Evolutionary conservation across 2,797 vertebrate species (phyloP), one percentile per base, ranked within the genome.

Genomic region (Brotula barbata): DNA sequence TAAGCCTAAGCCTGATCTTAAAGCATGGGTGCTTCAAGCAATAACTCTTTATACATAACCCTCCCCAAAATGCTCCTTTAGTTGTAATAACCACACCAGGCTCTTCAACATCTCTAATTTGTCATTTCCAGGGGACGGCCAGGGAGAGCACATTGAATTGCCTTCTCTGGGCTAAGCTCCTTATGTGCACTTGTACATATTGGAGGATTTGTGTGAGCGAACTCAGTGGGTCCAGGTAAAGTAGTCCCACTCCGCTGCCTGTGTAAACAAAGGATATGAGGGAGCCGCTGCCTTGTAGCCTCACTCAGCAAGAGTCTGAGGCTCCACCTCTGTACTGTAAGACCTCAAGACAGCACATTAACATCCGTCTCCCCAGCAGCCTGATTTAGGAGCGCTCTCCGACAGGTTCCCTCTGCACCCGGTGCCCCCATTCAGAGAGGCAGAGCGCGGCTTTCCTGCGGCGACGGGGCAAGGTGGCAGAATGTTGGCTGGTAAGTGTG

Each of bases 91-190:
- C 88, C 88, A 83, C 87, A 89, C 86, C 87, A 81, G 87, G 84
- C 87, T 91, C 84, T 91, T 92, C 89, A 91, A 91, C 89, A 90
- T 91, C 88, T 90, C 85, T 90, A 90, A 91, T 91, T 91, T 90
- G 90, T 89, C 89, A 88, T 90, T 89, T 90, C 76, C 73, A 89
- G 69, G 64, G 77, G 81, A 90, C 43, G 78, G 78, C 81, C 54
- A 55, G 49, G 69, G 53, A 81, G 80, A 85, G 83, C 77, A 75
- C 68, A 76, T 77, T 87, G 82, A 90, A 90, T 85, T 86, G 82
- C 85, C 77, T 87, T 81, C 88, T 88, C 79, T 81, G 71, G 84
- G 85, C 84, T 92, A 91, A 91, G 91, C 91, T 92, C 73, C 90
- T 92, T 92, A 92, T 82, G 84, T 80, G 86, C 80, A 85, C 88